Evolutionary conservation across 2,113 vertebrate genomes (phyloP).

Genomic region (Sander vitreus): DNA sequence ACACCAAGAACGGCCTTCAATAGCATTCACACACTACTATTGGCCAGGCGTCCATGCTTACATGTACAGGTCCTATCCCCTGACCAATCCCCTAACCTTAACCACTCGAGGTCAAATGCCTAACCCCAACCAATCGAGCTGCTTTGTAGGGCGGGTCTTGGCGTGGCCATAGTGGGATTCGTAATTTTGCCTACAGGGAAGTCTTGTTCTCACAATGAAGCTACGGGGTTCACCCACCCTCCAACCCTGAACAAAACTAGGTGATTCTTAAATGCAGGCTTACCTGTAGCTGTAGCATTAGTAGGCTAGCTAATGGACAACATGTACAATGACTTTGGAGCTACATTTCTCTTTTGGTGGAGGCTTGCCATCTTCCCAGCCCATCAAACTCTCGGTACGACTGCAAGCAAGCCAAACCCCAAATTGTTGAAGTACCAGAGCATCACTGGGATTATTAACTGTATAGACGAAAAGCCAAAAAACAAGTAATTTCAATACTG

Average conservation of each 20-base stretch:
- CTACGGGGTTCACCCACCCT: neutral
- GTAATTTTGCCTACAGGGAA: too few relatives aligned
- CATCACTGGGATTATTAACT: neutral
- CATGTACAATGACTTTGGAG: neutral
- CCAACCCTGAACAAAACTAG: neutral
- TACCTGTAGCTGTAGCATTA: neutral
- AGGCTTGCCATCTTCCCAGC: neutral
- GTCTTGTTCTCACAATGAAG: neutral
- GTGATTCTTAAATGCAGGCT: neutral
- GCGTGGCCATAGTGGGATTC: too few relatives aligned
- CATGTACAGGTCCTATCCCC: too few relatives aligned
- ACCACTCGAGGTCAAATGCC: too few relatives aligned
- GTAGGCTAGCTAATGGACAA: neutral
- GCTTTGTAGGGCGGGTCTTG: too few relatives aligned
- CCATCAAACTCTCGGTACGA: neutral
- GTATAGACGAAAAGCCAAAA: neutral
- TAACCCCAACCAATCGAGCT: too few relatives aligned
- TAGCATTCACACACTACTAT: too few relatives aligned
- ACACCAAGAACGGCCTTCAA: too few relatives aligned
- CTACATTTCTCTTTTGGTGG: too few relatives aligned
- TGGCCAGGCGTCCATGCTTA: too few relatives aligned
- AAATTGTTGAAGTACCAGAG: neutral
- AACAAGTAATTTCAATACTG: neutral
- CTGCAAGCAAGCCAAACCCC: neutral
- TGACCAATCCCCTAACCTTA: too few relatives aligned